Conservation (phyloP, 30 jellyfish, hydroid and myxozoan genomes). For the Hydractinia symbiolongicarpus region DNA sequence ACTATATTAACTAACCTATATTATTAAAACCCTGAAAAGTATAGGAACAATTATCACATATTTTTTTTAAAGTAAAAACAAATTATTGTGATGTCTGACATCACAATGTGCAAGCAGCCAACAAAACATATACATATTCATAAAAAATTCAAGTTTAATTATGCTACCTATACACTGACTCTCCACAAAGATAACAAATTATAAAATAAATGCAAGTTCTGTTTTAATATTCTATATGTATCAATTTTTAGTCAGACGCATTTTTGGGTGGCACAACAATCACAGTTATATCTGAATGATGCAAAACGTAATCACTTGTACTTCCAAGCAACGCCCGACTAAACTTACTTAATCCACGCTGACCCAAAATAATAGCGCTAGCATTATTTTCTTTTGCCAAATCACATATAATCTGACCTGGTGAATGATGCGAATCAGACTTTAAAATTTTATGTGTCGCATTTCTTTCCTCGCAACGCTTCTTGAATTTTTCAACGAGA, state of each 20-base stretch:
- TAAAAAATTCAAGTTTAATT: no score
- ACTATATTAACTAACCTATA: no score
- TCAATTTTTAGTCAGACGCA: not conserved
- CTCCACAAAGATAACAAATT: no score
- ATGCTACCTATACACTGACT: no score
- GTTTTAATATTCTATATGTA: no score
- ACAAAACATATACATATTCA: no score
- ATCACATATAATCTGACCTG: slow-evolving; percentile 32
- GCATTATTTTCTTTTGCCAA: slow-evolving; percentile 24
- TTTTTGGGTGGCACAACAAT: slow-evolving; percentile 19
- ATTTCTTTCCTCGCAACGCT: slow-evolving; percentile 18
- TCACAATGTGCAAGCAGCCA: no score
- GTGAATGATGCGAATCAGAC: slow-evolving; percentile 24
- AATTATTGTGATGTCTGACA: no score
- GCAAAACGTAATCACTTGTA: slow-evolving; percentile 34
- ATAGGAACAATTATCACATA: no score
- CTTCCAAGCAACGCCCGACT: slow-evolving; percentile 31
- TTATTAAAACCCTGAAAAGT: no score
- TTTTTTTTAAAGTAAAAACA: no score
- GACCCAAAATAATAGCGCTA: slow-evolving; percentile 22
- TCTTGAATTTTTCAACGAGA: slow-evolving; percentile 6
- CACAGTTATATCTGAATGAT: slow-evolving; percentile 30
- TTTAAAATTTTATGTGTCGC: not conserved
- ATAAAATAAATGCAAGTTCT: no score
- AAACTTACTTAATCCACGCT: slow-evolving; percentile 28